These are phyloP conservation scores for Choristoneura fumiferana DNA, from an alignment of 1,140 invertebrate species.

Conservation along the genomic window DNA sequence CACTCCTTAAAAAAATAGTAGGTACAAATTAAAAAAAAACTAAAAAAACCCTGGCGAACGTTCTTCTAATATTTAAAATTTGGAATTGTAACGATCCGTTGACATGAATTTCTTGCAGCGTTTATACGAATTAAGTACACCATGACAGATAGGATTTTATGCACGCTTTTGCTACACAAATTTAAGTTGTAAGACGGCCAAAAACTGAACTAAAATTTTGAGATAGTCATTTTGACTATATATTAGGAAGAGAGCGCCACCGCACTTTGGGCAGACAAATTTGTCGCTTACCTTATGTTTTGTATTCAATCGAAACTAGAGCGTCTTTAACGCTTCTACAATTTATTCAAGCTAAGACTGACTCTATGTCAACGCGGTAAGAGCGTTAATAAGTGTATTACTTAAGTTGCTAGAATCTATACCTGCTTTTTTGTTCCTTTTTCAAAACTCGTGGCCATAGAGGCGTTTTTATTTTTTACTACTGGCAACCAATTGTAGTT, in stretches of 20 bases:
- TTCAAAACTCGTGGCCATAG: neutral
- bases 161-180: neutral
- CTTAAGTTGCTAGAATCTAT: neutral
- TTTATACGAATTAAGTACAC: conserved; percentile 6
- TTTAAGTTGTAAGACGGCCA: neutral
- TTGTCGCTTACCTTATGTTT: conserved; percentile 3
- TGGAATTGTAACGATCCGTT: conserved; percentile 13
- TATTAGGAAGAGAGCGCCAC: neutral
- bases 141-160: conserved; percentile 18
- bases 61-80: conserved; percentile 4
- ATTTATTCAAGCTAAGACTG: too few relatives aligned
- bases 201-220: neutral
- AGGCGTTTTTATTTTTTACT: conserved; percentile 15
- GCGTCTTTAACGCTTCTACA: too few relatives aligned
- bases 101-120: neutral
- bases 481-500: neutral
- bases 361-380: too few relatives aligned
- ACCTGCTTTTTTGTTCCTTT: conserved; percentile 5
- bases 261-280: neutral
- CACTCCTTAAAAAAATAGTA: too few relatives aligned
- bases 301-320: neutral
- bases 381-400: too few relatives aligned
- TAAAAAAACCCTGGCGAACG: neutral
- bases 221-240: neutral
- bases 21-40: neutral